These are phyloP conservation scores for Sceloporus tristichus DNA, from an alignment of 2,113 vertebrate species.

Conservation along the genomic window DNA sequence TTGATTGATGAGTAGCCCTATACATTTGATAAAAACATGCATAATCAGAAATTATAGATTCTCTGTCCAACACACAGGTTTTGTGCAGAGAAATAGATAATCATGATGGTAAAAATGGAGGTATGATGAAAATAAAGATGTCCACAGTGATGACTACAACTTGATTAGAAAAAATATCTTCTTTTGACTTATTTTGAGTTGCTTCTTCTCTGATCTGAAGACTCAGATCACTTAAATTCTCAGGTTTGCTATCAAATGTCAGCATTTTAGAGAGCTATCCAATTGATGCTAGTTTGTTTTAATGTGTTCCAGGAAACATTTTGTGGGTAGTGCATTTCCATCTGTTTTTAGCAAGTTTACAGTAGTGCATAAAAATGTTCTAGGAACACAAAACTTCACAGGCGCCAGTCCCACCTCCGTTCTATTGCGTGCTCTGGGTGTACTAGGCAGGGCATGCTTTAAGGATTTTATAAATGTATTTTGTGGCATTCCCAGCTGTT, in stretches of 20 bases:
- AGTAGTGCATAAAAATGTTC: not conserved
- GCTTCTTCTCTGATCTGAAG: not conserved
- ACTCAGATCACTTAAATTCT: not conserved
- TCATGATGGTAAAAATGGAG: not conserved
- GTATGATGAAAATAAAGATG: not conserved
- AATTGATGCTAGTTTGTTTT: not conserved
- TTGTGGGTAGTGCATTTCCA: slow-evolving; percentile 1
- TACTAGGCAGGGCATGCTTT: not conserved
- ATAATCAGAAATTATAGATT: not conserved
- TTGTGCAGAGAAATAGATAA: not conserved
- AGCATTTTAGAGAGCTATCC: not conserved
- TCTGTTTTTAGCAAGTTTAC: slow-evolving; percentile 27
- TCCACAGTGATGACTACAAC: not conserved
- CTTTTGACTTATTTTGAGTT: not conserved
- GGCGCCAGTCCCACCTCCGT: slow-evolving; percentile 7
- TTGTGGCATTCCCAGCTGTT: slow-evolving; percentile 4
- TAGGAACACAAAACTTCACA: slow-evolving; percentile 2
- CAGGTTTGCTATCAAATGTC: not conserved
- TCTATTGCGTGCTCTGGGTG: not conserved
- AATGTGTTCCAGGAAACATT: slow-evolving; percentile 6
- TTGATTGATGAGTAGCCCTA: not conserved
- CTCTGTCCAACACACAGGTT: not conserved
- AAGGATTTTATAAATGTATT: slow-evolving; percentile 2
- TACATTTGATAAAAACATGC: not conserved
- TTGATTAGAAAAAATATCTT: not conserved